Evolutionary conservation across 2,888 invertebrate species (phyloP), one percentile per base, ranked within the genome.

Genomic region (Rhynchonema sp.): DNA sequence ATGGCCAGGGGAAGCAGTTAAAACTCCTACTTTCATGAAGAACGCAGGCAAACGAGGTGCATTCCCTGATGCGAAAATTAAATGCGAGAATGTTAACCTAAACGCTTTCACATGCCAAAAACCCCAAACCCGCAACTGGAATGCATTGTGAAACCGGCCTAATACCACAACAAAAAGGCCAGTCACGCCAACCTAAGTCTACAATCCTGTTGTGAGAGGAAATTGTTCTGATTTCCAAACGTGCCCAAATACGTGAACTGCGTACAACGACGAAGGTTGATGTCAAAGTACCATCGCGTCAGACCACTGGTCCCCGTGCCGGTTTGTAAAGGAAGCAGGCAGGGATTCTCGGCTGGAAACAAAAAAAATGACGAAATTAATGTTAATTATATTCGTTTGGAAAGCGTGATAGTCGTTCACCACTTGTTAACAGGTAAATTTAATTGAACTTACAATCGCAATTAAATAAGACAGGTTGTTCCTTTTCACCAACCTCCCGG

Each of bases 221-320:
- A 65, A 29, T 65, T 65, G 57, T 65, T 65, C 30, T 55, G 46
- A 56, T 64, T 64, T 23, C 64, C 65, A 1, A 59, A 60, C 17
- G 59, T 46, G 1, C 64, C 64, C 3, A 30, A 22, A 28, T 55
- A 55, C 25, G 30, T 28, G 29, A 55, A 55, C 22, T 9, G 28
- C 13, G 23, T 52, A 56, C 62, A 62, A 25, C 30, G 9, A 1
- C 58, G 30, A 6, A 46, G 20, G 46, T 57, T 55, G 2, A 26
- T 54, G 29, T 60, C 60, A 46, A 54, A 60, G 30, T 54, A 30
- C 55, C 54, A 60, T 1, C 60, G 23, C 29, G 58, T 13, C 20
- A 60, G 17, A 1, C 25, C 57, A 6, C 46, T 26, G 2, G 27
- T 25, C 38, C 56, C 55, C 20, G n/a, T 46, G 17, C 60, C 60